Base-by-base conservation (phyloP, 2,888 invertebrate species). In the Disparrhopalites patrizii region DNA sequence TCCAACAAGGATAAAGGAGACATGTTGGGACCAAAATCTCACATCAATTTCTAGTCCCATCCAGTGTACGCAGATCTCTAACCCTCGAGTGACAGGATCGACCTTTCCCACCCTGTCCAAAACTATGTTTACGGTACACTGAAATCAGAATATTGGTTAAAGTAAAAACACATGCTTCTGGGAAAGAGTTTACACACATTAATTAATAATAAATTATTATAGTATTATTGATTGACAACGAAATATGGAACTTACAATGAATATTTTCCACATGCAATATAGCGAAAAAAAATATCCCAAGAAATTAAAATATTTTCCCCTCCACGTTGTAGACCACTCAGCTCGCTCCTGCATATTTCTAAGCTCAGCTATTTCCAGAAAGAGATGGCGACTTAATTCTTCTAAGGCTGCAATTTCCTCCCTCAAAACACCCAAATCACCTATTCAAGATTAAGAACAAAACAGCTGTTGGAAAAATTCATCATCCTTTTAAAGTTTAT, bases 251-350 rank as follows among this genome's bases (percentile, higher is more conserved):
- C 90, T 87, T 81, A 96, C 95, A 80, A 99, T 98, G 79, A 98
- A 93, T 79, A 99, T 99, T 83, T 99, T 99, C 93, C 97, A 98
- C 68, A 93, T 83, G 79, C 99, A 99, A 78, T 99, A 99, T 1
- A 95, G 81, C 1, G 97, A 98, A 82, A 99, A 99, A 80, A 99
- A 97, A 78, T 99, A 95, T 0, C 99, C 99, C 2, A 99, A 82
- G 73, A 93, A 91, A 82, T 99, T 99, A 80, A 99, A 99, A 80
- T 98, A 99, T 81, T 90, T 92, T 75, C 99, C 99, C 79, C 95
- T 92, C 83, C 95, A 90, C 0, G 98, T 98, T 75, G 87, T 90
- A 0, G 96, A 92, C 92, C 97, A 98, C 75, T 91, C 89, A 47
- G 93, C 87, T 70, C 93, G 85, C 78, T 96, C 95, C 77, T 95